Conservation (phyloP, 1,140 invertebrate genomes). For the Brachionus sp. region DNA sequence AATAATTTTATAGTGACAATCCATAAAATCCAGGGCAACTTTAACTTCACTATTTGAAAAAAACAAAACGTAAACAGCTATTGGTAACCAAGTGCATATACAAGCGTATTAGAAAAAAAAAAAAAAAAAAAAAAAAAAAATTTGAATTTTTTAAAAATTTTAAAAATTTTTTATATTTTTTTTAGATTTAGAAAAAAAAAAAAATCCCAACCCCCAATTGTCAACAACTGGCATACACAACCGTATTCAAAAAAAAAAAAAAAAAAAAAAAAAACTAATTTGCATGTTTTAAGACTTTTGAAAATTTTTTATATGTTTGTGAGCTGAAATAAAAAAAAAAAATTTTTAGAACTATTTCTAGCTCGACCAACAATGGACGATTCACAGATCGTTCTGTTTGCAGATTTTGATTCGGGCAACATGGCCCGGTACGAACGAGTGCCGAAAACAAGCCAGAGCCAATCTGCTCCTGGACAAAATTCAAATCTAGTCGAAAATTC, state of each 20-base stretch:
- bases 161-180: too few relatives aligned
- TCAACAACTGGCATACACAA: constrained; percentile 41
- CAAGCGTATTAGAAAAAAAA: background rate
- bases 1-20: background rate
- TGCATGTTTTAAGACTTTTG: background rate
- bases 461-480: background rate
- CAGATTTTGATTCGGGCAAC: constrained; percentile 83
- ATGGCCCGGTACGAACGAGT: constrained; percentile 68
- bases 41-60: background rate
- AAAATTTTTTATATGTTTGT: background rate
- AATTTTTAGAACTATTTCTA: background rate
- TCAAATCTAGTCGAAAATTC: constrained; percentile 45
- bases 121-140: too few relatives aligned
- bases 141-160: too few relatives aligned
- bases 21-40: background rate
- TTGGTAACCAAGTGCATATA: constrained; percentile 41
- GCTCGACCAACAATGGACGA: constrained; percentile 21
- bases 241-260: too few relatives aligned
- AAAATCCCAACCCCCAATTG: too few relatives aligned
- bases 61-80: background rate
- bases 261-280: background rate
- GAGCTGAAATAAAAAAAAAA: background rate
- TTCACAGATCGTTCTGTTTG: constrained; percentile 61
- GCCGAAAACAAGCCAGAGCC: constrained; percentile 46
- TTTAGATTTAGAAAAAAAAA: too few relatives aligned